A percentile compares a stretch with the other conserved stretches of the same genome.
Conservation (phyloP, 2,888 invertebrate genomes). For the Marasmarcha lunaedactyla region DNA sequence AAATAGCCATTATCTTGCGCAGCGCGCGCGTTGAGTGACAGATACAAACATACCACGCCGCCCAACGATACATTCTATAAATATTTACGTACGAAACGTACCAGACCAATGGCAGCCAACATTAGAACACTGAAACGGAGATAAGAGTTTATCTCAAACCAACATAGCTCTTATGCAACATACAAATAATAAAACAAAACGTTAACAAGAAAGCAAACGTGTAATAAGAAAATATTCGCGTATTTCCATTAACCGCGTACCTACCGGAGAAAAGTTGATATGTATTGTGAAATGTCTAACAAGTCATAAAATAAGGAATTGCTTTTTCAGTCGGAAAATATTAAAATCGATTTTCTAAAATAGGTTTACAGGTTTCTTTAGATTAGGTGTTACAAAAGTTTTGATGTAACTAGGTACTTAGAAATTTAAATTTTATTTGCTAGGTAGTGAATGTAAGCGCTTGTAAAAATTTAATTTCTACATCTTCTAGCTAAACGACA, state of each 20-base stretch:
- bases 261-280: too few species aligned
- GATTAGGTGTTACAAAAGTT: too few species aligned
- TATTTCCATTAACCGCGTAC: slow-evolving; percentile 3
- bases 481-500: too few species aligned
- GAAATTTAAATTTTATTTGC: too few species aligned
- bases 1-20: slow-evolving; percentile 8
- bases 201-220: background rate
- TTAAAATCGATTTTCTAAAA: too few species aligned
- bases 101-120: slow-evolving; percentile 61
- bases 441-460: too few species aligned
- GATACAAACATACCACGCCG: slow-evolving; percentile 52
- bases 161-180: slow-evolving; percentile 53
- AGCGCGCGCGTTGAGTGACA: slow-evolving; percentile 50
- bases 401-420: too few species aligned
- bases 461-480: too few species aligned
- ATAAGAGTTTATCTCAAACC: slow-evolving; percentile 57
- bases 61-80: slow-evolving; percentile 46
- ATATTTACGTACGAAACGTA: slow-evolving; percentile 67
- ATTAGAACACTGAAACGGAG: slow-evolving; percentile 37
- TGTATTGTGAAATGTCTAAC: too few species aligned
- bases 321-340: too few species aligned
- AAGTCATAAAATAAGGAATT: too few species aligned
- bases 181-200: background rate
- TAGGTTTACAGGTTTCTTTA: too few species aligned
- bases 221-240: slow-evolving; percentile 1